Evolutionary conservation across 2,797 vertebrate species (phyloP), one percentile per base, ranked within the genome.

Genomic region (Protonibea diacanthus): DNA sequence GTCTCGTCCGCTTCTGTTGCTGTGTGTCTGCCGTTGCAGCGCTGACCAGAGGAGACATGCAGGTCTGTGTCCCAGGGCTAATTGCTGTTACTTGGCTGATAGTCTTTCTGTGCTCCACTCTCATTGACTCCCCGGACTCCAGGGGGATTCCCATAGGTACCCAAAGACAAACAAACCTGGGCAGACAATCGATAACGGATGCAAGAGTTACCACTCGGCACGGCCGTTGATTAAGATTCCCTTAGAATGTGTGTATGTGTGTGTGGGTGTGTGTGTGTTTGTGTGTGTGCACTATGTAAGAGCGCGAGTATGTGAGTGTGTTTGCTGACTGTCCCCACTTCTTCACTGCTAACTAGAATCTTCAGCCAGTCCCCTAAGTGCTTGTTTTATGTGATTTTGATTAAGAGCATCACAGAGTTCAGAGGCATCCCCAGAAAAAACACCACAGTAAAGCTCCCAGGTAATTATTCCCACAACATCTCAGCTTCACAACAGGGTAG

Each of bases 111-210:
- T 70, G 85, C 85, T 82, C 65, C 63, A 17, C 78, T 92, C 87
- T 90, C 90, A 92, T 92, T 91, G 93, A 94, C 90, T 93, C 84
- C 86, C 76, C 6, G 74, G 86, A 84, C 90, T 90, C 89, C 76
- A 23, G 83, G 73, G 84, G 80, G 83, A 90, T 86, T 91, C 91
- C 86, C 87, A 84, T 77, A 83, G 83, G 90, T 85, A 86, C 89
- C 86, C 76, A 89, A 91, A 94, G 91, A 94, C 92, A 94, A 94
- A 94, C 93, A 93, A 91, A 94, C 89, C 90, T 86, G 86, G 90
- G 89, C 88, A 86, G 87, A 83, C 87, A 81, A 94, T 94, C 94
- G 62, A 94, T 94, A 92, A 74, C 75, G 91, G 92, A 94, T 91
- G 89, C 87, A 89, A 88, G 92, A 84, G 84, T 90, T 92, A 86